Base-by-base conservation (phyloP, 2,113 vertebrate genomes). In the Rhizomys pruinosus region DNA sequence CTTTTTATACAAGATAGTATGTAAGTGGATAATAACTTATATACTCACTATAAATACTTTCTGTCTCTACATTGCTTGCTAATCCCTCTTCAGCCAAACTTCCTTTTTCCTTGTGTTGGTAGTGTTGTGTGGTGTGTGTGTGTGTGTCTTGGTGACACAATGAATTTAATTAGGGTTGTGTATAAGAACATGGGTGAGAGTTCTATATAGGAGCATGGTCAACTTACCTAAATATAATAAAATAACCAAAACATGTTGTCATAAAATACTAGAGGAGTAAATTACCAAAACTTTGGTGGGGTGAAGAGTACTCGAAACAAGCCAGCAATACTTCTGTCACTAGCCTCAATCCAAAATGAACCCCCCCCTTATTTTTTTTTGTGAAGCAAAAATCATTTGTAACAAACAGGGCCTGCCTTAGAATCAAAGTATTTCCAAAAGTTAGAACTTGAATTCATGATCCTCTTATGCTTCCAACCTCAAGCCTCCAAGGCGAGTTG, bases 211-310 rank as follows among this genome's bases (percentile, higher is more conserved):
- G 32, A 84, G 23, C 34, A 29, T 84, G 29, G 29, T 29, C 44
- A 44, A 68, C 19, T 68, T n/a, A 66, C 32, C 63, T 84, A 72
- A 12, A 8, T 87, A 61, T 44, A 37, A 93, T 87, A 85, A 93
- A 90, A 71, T 94, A 76, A 3, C 5, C 42, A n/a, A n/a, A n/a
- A n/a, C n/a, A n/a, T 95, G n/a, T 68, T 91, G 27, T 61, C 57
- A 63, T 92, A 84, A 89, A 84, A 71, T 8, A 69, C 15, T 34
- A 7, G 77, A 16, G 34, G 19, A 47, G 86, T 88, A 91, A 91
- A 66, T 88, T 61, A 81, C 10, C 4, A 66, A 22, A 10, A 44
- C 34, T 86, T 44, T 61, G 7, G 25, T 81, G n/a, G 6, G 12
- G 27, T 12, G 47, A 47, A 2, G 52, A 15, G 23, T 71, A 34